Percentiles rank a stretch among this genome's conserved stretches.
phyloP scores from a whole-genome alignment of 1,140 invertebrate species.

The Drosophila lacteicornis region DNA sequence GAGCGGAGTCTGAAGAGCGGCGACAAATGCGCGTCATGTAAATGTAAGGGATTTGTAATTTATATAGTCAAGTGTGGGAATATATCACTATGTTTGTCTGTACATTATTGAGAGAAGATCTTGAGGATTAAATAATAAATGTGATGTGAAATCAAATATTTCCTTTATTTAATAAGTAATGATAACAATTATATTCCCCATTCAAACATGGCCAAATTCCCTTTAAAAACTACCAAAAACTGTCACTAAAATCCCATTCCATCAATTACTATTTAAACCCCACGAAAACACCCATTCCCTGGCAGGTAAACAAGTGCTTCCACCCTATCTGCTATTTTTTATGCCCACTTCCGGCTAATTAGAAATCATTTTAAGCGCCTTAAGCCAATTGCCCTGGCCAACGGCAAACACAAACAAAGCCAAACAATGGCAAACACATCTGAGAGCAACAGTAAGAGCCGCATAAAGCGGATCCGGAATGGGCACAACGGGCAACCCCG shows the following conservation, averaged over 20 bases:
- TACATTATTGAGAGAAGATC: neutral
- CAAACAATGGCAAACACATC: slow-evolving; percentile 25
- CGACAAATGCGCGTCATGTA: slow-evolving; percentile 31
- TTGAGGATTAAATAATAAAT: neutral
- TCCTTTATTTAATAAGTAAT: neutral
- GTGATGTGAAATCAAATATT: neutral
- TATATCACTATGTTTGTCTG: slow-evolving; percentile 1
- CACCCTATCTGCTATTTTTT: slow-evolving; percentile 11
- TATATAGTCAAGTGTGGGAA: slow-evolving; percentile 15
- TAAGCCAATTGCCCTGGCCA: slow-evolving; percentile 74
- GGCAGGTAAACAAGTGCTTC: slow-evolving; percentile 18
- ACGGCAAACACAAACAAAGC: slow-evolving; percentile 25
- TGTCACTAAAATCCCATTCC: neutral
- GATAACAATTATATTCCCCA: neutral
- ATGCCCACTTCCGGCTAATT: slow-evolving; percentile 56
- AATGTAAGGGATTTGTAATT: slow-evolving; percentile 18
- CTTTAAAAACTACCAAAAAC: neutral
- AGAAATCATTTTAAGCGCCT: slow-evolving; percentile 79
- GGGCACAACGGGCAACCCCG: slow-evolving; percentile 60
- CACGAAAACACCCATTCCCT: neutral
- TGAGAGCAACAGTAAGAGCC: slow-evolving; percentile 29
- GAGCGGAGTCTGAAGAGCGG: slow-evolving; percentile 17
- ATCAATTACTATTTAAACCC: slow-evolving; percentile 1
- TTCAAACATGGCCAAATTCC: too few species aligned
- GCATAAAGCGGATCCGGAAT: slow-evolving; percentile 16